These are phyloP conservation scores for Leptobrachium leishanense DNA, from an alignment of 2,113 vertebrate species.

Conservation along the genomic window DNA sequence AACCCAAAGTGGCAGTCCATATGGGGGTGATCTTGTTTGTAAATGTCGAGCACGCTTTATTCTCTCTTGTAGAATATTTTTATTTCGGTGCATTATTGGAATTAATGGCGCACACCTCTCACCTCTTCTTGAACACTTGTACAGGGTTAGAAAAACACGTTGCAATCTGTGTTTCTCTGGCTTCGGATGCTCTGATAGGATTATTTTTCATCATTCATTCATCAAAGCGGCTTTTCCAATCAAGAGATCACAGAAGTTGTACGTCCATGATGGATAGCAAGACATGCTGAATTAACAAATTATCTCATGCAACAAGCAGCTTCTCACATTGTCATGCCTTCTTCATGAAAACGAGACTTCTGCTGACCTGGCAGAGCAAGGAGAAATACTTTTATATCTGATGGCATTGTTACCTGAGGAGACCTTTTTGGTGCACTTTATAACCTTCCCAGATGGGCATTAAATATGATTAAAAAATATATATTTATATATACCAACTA, in stretches of 20 bases:
- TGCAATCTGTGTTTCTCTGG: slow-evolving; percentile 18
- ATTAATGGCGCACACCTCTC: slow-evolving; percentile 40
- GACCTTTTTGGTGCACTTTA: no score
- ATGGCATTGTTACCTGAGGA: no score
- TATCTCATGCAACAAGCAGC: neutral
- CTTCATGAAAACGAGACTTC: no score
- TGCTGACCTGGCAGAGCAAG: no score
- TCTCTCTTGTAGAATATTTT: no score
- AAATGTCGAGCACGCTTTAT: no score
- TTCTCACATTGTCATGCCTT: neutral
- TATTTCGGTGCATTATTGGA: slow-evolving; percentile 20
- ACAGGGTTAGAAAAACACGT: slow-evolving; percentile 46
- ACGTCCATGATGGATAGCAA: slow-evolving; percentile 54
- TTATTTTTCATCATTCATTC: slow-evolving; percentile 47
- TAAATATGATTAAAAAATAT: no score
- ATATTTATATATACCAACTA: no score
- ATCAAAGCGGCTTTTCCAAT: slow-evolving; percentile 51
- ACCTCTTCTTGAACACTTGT: slow-evolving; percentile 44
- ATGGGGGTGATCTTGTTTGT: no score
- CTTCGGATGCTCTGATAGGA: slow-evolving; percentile 42
- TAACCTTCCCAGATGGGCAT: no score
- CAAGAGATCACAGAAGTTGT: slow-evolving; percentile 57
- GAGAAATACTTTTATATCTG: no score
- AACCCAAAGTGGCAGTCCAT: no score
- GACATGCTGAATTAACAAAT: neutral